A percentile compares a stretch with the other conserved stretches of the same genome.
phyloP scores from a whole-genome alignment of 2,797 vertebrate species.

The Takifugu rubripes region DNA sequence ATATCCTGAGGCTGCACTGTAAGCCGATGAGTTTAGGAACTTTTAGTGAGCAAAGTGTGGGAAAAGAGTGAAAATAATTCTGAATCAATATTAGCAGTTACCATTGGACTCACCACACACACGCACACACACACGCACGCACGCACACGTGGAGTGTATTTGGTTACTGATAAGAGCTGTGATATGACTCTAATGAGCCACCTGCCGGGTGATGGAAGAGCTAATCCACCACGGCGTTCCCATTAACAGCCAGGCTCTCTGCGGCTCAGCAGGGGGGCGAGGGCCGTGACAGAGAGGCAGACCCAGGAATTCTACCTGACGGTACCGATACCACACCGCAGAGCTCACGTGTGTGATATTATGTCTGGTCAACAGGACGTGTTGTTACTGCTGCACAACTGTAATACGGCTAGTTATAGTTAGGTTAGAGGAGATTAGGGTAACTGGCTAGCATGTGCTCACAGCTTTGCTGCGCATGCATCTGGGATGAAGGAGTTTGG shows the following conservation, averaged over 20 bases:
- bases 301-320: conserved; percentile 1
- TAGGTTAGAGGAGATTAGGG: too few relatives aligned
- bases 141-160: conserved; percentile 26
- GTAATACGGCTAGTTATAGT: too few relatives aligned
- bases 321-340: too few relatives aligned
- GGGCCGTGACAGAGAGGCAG: conserved; percentile 44
- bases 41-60: neutral
- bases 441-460: too few relatives aligned
- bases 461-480: too few relatives aligned
- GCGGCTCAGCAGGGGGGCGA: conserved; percentile 50
- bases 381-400: too few relatives aligned
- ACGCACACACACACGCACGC: conserved; percentile 1
- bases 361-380: too few relatives aligned
- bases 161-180: conserved; percentile 64
- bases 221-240: conserved; percentile 64
- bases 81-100: neutral
- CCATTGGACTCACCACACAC: neutral
- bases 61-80: neutral
- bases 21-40: conserved; percentile 3
- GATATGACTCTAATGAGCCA: conserved; percentile 73
- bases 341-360: too few relatives aligned
- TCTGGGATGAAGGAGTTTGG: too few relatives aligned
- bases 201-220: conserved; percentile 61
- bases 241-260: conserved; percentile 57
- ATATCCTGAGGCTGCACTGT: neutral